These are phyloP conservation scores for Archips crataeganus DNA, from an alignment of 2,888 invertebrate genomes.

Conservation along the genomic window DNA sequence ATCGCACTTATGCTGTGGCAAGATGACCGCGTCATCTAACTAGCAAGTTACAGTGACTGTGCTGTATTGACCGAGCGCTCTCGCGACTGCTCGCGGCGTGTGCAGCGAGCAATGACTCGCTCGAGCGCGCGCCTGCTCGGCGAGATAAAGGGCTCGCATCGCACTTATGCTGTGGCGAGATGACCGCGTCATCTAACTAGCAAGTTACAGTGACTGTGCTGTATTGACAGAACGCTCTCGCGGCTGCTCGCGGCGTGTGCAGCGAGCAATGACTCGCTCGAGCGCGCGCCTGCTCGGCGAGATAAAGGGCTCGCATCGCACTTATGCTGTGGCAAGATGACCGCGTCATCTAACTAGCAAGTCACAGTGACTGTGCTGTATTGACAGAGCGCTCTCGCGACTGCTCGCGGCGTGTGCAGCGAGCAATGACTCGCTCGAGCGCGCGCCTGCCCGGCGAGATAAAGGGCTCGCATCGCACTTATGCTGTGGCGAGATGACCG, in stretches of 20 bases:
- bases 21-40: too few relatives aligned
- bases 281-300: constrained; percentile 42
- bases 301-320: constrained; percentile 49
- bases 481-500: constrained; percentile 24
- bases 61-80: background rate
- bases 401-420: constrained; percentile 18
- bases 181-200: too few relatives aligned
- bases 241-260: constrained; percentile 6
- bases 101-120: constrained; percentile 43
- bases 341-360: too few relatives aligned
- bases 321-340: constrained; percentile 36
- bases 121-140: constrained; percentile 43
- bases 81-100: constrained; percentile 18
- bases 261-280: constrained; percentile 44
- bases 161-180: constrained; percentile 37
- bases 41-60: too few relatives aligned
- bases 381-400: constrained; percentile 2
- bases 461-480: constrained; percentile 47
- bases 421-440: constrained; percentile 44
- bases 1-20: constrained; percentile 40
- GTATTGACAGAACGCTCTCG: constrained; percentile 7
- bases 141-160: constrained; percentile 48
- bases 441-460: constrained; percentile 44
- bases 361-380: too few relatives aligned
- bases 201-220: too few relatives aligned